Conservation (phyloP, 2,113 vertebrate genomes). For the Clarias magur region DNA sequence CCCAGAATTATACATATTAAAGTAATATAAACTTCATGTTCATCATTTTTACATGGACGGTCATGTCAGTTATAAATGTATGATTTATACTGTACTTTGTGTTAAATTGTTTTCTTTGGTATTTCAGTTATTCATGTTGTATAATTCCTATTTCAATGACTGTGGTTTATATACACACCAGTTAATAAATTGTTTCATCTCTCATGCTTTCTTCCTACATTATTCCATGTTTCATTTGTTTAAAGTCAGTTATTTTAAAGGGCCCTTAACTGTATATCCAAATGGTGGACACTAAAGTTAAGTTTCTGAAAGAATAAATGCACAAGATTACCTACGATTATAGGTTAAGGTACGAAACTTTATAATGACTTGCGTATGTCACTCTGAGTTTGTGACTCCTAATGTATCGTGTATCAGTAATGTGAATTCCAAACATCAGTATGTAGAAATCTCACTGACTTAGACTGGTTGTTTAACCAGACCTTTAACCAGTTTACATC, state of each 20-base stretch:
- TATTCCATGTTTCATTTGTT: background rate
- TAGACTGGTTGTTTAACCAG: background rate
- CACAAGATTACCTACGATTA: background rate
- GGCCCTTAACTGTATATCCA: background rate
- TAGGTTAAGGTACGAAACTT: background rate
- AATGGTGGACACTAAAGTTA: background rate
- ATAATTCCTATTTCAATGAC: background rate
- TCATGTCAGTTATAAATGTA: background rate
- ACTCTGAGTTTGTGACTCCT: background rate
- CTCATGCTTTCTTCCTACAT: background rate
- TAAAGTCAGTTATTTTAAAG: background rate
- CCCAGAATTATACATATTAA: slow-evolving; percentile 10
- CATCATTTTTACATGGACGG: background rate
- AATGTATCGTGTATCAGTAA: background rate
- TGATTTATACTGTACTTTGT: background rate
- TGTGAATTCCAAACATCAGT: background rate
- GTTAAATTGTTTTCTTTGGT: background rate
- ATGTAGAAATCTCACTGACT: background rate
- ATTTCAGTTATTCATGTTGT: background rate
- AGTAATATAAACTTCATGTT: background rate
- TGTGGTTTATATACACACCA: background rate
- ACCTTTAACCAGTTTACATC: background rate
- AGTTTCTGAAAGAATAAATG: background rate
- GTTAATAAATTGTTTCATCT: slow-evolving; percentile 20
- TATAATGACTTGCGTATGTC: background rate